Evolutionary conservation across 2,888 invertebrate species (phyloP).

Genomic region (Drosophila multiciliata): DNA sequence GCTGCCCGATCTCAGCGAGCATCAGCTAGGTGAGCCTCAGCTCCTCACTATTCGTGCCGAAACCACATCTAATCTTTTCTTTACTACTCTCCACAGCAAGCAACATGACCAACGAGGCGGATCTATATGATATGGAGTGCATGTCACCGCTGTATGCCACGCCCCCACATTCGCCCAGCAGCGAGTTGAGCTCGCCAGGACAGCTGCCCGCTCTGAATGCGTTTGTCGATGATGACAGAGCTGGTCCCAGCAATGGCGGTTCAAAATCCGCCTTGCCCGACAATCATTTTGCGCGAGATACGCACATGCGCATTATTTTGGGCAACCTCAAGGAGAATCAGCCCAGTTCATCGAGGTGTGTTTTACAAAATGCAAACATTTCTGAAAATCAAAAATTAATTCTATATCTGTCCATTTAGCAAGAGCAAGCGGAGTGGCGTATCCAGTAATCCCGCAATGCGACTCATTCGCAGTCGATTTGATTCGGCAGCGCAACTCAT

Average conservation of each 20-base stretch:
- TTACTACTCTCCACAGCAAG: slow-evolving; percentile 37
- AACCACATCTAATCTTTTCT: not conserved
- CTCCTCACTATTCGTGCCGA: not conserved
- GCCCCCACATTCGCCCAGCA: slow-evolving; percentile 91
- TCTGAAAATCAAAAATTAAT: not conserved
- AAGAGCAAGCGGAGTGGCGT: slow-evolving; percentile 93
- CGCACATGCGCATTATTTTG: slow-evolving; percentile 95
- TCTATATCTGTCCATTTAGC: slow-evolving; percentile 52
- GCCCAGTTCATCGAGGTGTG: slow-evolving; percentile 83
- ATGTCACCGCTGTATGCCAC: slow-evolving; percentile 91
- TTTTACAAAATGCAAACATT: not conserved
- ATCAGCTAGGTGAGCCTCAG: slow-evolving; percentile 82
- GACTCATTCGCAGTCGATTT: slow-evolving; percentile 88
- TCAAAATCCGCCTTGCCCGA: slow-evolving; percentile 86
- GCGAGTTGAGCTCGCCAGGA: slow-evolving; percentile 87
- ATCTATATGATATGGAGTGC: slow-evolving; percentile 85
- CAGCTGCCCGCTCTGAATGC: slow-evolving; percentile 84
- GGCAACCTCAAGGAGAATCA: slow-evolving; percentile 86
- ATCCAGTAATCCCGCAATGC: slow-evolving; percentile 94
- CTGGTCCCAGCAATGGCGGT: slow-evolving; percentile 68
- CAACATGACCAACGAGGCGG: slow-evolving; percentile 84
- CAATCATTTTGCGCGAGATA: slow-evolving; percentile 94
- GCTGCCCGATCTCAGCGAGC: slow-evolving; percentile 84
- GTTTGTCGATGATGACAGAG: slow-evolving; percentile 84
- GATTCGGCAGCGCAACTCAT: slow-evolving; percentile 85